Evolutionary conservation across 2,888 invertebrate genomes (phyloP), one percentile per base, ranked within the genome.

Genomic region (Andrena praecox): DNA sequence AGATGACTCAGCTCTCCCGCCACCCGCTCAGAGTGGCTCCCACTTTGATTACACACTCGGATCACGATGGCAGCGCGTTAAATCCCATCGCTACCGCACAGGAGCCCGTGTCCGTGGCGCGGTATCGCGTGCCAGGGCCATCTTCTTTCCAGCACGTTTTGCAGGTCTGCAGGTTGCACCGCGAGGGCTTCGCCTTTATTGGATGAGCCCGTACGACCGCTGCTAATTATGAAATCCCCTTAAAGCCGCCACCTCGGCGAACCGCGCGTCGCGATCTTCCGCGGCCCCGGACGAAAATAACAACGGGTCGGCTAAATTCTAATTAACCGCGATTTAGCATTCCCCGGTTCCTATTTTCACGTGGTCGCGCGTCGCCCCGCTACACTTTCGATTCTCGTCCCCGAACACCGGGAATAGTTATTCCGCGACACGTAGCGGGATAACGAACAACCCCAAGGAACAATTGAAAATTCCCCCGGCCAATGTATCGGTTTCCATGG

Each of bases 131-230:
- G 77, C 29, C 56, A 42, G 42, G 33, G 54, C 70, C 72, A 56
- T 67, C 77, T 35, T 69, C 63, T 56, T 56, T 50, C 54, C 35
- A 59, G 52, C 69, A 33, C 71, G 79, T 33, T 77, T 75, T 73
- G 80, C 77, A 67, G 85, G 78, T 80, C 84, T 85, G 83, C 83
- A 66, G 84, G 63, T 74, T 80, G 87, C 80, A 73, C 20, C 71
- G 66, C 71, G 69, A 79, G 85, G 92, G 92, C 87, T 91, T 92
- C 92, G 77, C 84, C 75, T 83, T 91, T 91, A 92, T 92, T 91
- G 92, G 92, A 92, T 92, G 92, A 92, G 84, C 77, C 92, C 92
- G 73, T 90, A 92, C 80, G 78, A 85, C 80, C 88, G 89, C 80
- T 64, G 82, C 86, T 92, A 92, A 91, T 92, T 91, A 89, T 85